Conservation (phyloP, 2,797 vertebrate genomes). For the Sandelia bainsii region DNA sequence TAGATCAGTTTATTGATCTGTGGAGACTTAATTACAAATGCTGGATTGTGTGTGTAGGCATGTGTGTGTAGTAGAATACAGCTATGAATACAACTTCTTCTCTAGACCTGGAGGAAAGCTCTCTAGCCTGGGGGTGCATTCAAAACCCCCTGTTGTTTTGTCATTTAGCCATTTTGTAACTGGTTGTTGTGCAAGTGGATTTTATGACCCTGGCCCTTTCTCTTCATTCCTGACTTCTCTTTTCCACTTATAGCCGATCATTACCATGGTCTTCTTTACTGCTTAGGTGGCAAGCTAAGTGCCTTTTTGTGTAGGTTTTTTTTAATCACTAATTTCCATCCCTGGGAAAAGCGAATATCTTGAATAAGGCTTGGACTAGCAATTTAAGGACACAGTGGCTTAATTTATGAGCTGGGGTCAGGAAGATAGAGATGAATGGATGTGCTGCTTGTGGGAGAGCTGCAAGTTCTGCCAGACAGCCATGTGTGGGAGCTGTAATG, state of each 20-base stretch:
- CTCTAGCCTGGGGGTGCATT: constrained; percentile 51
- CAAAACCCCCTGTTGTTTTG: constrained; percentile 72
- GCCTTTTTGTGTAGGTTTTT: constrained; percentile 68
- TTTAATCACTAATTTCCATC: constrained; percentile 73
- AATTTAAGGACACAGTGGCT: constrained; percentile 69
- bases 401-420: constrained; percentile 77
- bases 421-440: constrained; percentile 73
- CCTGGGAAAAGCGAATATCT: constrained; percentile 67
- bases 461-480: constrained; percentile 49
- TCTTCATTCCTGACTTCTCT: constrained; percentile 54
- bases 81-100: constrained; percentile 40
- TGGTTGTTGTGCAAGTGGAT: constrained; percentile 80
- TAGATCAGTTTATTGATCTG: constrained; percentile 79
- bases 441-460: constrained; percentile 67
- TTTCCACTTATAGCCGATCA: constrained; percentile 58
- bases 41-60: constrained; percentile 31
- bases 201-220: constrained; percentile 75
- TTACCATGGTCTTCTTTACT: constrained; percentile 71
- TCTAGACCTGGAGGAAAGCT: constrained; percentile 49
- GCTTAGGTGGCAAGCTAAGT: constrained; percentile 77
- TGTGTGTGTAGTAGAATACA: constrained; percentile 43
- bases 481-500: constrained; percentile 63
- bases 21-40: constrained; percentile 73
- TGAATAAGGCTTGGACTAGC: constrained; percentile 61
- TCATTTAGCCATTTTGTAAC: constrained; percentile 74